These are phyloP conservation scores for Clarias gariepinus DNA, from an alignment of 2,113 vertebrate species.

Conservation along the genomic window DNA sequence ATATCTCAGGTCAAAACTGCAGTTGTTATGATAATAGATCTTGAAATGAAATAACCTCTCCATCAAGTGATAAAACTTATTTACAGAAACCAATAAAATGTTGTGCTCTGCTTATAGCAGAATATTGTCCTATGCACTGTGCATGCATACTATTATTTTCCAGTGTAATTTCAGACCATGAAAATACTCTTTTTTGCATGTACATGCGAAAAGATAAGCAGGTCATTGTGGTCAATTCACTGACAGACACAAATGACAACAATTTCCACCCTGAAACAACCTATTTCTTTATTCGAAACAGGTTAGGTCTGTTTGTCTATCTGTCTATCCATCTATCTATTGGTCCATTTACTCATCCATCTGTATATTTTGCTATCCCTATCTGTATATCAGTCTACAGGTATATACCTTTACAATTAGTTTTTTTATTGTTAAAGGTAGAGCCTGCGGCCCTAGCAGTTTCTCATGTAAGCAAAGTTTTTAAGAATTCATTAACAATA, in stretches of 20 bases:
- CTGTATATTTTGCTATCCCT: not conserved
- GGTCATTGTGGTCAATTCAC: slow-evolving; percentile 25
- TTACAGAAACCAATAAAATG: not conserved
- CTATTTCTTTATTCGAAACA: not conserved
- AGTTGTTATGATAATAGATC: not conserved
- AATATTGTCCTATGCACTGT: not conserved
- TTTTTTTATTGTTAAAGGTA: not conserved
- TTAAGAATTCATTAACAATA: not conserved
- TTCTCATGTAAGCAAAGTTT: not conserved
- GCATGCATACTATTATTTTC: not conserved
- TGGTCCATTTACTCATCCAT: not conserved
- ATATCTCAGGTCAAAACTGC: not conserved
- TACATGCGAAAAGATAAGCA: slow-evolving; percentile 18
- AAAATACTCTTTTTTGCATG: not conserved
- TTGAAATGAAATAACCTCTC: not conserved
- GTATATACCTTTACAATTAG: not conserved
- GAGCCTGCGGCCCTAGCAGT: not conserved
- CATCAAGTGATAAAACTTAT: not conserved
- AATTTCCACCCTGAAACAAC: not conserved
- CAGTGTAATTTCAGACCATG: not conserved
- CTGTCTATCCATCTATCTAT: not conserved
- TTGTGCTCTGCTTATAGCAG: not conserved
- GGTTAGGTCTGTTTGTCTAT: not conserved
- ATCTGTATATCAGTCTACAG: not conserved
- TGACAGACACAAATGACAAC: slow-evolving; percentile 11